Evolutionary conservation across 2,113 vertebrate species (phyloP).

Genomic region (Grammomys dolichurus): DNA sequence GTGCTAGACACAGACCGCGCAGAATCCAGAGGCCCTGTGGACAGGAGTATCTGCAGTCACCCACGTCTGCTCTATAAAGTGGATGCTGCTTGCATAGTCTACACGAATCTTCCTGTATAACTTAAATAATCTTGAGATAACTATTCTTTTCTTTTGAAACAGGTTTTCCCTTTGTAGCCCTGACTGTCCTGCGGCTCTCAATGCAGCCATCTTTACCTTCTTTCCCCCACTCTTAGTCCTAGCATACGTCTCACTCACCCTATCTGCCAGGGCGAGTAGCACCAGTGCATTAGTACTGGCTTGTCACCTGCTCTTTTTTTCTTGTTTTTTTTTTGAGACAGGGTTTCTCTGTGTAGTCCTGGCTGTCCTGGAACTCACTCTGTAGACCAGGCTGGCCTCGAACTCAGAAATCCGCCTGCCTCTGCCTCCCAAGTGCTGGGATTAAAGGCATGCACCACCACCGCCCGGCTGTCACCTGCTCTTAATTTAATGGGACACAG

Average conservation of each 20-base stretch:
- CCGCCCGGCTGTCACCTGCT: not conserved
- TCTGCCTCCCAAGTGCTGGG: too few relatives aligned
- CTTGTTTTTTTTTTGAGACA: too few relatives aligned
- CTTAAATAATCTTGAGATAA: not conserved
- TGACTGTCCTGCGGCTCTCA: not conserved
- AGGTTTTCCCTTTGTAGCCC: not conserved
- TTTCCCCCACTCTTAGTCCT: not conserved
- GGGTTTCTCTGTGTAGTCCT: too few relatives aligned
- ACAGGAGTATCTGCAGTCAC: not conserved
- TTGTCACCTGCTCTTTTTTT: not conserved
- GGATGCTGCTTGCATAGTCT: accelerated
- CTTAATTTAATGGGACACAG: not conserved
- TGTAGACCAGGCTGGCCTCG: too few relatives aligned
- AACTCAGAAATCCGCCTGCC: too few relatives aligned
- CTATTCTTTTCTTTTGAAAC: not conserved
- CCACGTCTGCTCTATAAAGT: not conserved
- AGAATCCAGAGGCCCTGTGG: accelerated
- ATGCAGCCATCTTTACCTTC: not conserved
- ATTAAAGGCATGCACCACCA: too few relatives aligned
- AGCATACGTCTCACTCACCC: not conserved
- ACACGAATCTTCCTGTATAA: accelerated
- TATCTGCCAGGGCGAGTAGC: not conserved
- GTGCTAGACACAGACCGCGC: too few relatives aligned
- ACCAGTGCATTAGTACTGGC: not conserved
- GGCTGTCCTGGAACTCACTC: too few relatives aligned